Base-by-base conservation (phyloP, 2,797 vertebrate genomes). In the Manis javanica region DNA sequence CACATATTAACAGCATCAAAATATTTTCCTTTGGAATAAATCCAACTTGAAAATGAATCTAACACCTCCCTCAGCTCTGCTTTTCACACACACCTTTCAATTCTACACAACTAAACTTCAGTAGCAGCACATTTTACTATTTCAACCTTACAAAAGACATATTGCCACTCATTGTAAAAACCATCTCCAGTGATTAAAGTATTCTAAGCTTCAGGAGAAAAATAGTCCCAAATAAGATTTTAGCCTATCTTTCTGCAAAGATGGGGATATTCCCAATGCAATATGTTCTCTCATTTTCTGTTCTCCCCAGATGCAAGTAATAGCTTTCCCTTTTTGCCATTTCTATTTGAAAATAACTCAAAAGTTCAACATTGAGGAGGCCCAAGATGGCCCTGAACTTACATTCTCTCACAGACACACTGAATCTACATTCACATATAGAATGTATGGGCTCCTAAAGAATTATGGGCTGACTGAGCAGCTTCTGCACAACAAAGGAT, bases 21-120 rank as follows among this genome's bases (percentile, higher is more conserved):
- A 94, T 96, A 91, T 89, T 96, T 93, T 77, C 39, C 59, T 72
- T 78, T 72, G 31, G 51, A 14, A 5, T 96, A 81, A 90, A 57
- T 49, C 24, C 61, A 96, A 68, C 79, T 61, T 93, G 42, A 69
- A 96, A 96, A 86, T 42, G 6, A 51, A 78, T 68, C 68, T 83
- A 86, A 75, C 57, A 69, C 39, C 55, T 85, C 39, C 57, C 26
- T 31, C 26, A 94, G 34, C 24, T 77, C 66, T 90, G n/a, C 16
- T 29, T 93, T 84, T 79, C n/a, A 82, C 14, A 63, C n/a, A 49
- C 42, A 78, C 18, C 37, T 85, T 94, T 90, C 46, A 71, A 59
- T 95, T 93, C 61, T 69, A 55, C n/a, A 42, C 34, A 91, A 85
- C 1, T 77, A 85, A 94, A 90, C 34, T 77, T 91, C 51, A 84